These are phyloP conservation scores for Oegoconia quadripuncta DNA, from an alignment of 2,888 invertebrate species.

Conservation along the genomic window DNA sequence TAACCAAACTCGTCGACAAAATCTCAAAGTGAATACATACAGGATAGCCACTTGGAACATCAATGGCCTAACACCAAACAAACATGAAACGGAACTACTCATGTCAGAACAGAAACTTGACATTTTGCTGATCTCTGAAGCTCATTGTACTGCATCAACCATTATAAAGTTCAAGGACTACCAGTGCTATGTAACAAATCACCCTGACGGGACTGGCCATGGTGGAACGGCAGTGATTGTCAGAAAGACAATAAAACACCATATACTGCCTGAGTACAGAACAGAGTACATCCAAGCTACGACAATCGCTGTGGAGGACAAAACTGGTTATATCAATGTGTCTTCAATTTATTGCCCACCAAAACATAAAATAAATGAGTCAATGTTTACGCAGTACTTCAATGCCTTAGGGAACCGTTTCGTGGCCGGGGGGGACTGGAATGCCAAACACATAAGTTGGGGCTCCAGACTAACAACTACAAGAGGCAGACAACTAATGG, in stretches of 20 bases:
- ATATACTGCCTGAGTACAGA: slow-evolving; percentile 2
- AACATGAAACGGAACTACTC: slow-evolving; percentile 11
- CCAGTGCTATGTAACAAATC: slow-evolving; percentile 21
- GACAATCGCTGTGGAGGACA: slow-evolving; percentile 10
- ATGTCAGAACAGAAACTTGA: slow-evolving; percentile 17
- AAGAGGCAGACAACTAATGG: slow-evolving; percentile 12
- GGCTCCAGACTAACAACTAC: slow-evolving; percentile 14
- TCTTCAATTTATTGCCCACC: slow-evolving; percentile 20
- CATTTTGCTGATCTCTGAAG: slow-evolving; percentile 22
- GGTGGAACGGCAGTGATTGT: slow-evolving; percentile 22
- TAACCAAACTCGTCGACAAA: no score
- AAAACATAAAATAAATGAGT: background rate
- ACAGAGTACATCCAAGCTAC: slow-evolving; percentile 18
- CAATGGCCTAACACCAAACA: no score
- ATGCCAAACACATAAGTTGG: slow-evolving; percentile 19
- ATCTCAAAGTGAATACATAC: no score
- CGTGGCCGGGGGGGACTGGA: slow-evolving; percentile 19
- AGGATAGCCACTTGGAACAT: no score
- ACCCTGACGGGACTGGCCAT: slow-evolving; percentile 26
- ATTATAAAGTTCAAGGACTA: slow-evolving; percentile 17
- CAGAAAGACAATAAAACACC: slow-evolving; percentile 19
- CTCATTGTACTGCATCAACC: slow-evolving; percentile 19
- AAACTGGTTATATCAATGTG: slow-evolving; percentile 5
- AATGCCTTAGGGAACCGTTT: slow-evolving; percentile 10
- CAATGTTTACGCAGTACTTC: background rate